A percentile compares a stretch with the other conserved stretches of the same genome.
Conservation (phyloP, 2,113 vertebrate genomes). For the Ophiodon elongatus region DNA sequence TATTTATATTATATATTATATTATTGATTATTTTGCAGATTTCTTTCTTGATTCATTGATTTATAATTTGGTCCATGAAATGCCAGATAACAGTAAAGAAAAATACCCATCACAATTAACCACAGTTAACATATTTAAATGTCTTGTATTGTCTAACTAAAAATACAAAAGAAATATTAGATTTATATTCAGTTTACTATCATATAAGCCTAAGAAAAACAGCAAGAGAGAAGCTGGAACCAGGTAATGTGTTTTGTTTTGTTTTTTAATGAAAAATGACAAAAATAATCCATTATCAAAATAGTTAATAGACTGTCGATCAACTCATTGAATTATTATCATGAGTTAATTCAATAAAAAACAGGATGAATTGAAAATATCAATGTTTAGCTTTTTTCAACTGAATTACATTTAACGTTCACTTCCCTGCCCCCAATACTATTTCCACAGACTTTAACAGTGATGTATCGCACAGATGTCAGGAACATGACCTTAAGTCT, state of each 20-base stretch:
- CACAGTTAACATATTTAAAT: neutral
- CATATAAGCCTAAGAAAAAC: neutral
- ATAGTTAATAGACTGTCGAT: neutral
- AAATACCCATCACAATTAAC: neutral
- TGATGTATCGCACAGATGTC: conserved; percentile 60
- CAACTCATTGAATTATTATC: neutral
- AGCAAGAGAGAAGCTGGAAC: neutral
- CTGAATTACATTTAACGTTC: neutral
- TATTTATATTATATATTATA: too few species aligned
- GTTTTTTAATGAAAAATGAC: neutral
- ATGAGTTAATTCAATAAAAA: neutral
- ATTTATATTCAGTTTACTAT: neutral
- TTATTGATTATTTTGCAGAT: neutral
- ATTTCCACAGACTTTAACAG: conserved; percentile 16
- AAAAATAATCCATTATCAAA: neutral
- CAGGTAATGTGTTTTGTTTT: neutral
- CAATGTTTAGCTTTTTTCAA: neutral
- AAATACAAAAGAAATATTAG: neutral
- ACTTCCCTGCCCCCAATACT: neutral
- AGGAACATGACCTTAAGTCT: conserved; percentile 43
- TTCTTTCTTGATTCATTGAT: neutral
- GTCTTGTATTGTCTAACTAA: too few species aligned
- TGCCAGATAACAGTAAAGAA: neutral
- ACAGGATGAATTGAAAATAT: neutral
- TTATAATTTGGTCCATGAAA: neutral